Base-by-base conservation (phyloP, 2,888 invertebrate species). In the Eutolmus rufibarbis region DNA sequence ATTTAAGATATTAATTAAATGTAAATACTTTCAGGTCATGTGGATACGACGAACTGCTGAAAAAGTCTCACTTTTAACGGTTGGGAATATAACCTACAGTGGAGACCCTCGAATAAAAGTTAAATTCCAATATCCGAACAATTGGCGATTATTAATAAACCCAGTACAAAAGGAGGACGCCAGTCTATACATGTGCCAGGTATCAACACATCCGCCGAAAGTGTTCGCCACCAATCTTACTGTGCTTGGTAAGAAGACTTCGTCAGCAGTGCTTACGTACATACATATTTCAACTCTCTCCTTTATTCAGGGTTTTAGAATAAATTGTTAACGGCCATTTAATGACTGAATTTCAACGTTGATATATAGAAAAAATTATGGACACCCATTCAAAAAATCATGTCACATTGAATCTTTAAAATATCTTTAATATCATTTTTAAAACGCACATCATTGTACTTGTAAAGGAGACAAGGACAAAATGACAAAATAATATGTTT, bases 121-220 rank as follows among this genome's bases (percentile, higher is more conserved):
- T 46, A 95, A 94, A 91, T 95, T 95, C 91, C 95, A 95, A 91
- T 95, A 95, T 91, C 95, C 95, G 4, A 95, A 95, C 91, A 95
- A 95, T 91, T 95, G 95, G 95, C 93, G 95, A 87, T 93, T 95
- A 66, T 92, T 94, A 89, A 96, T 96, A 91, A 95, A 95, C 91
- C 95, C 95, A 86, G 95, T 96, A 56, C 95, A 95, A 90, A 94
- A 94, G 88, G 94, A 95, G 43, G 96, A 96, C 91, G 95, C 95
- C 76, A 96, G 96, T 31, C 93, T 95, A 87, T 96, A 96, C 91
- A 95, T 96, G 94, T 96, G 96, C 93, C 96, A 96, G 94, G 95
- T 96, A 91, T 96, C 96, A 87, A 96, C 96, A 76, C 96, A 96
- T 93, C 96, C 96, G 31, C 96, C 96, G 34, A 94, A 95, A 90